Evolutionary conservation across 2,113 vertebrate genomes (phyloP).

Genomic region (Leucoraja erinaceus): DNA sequence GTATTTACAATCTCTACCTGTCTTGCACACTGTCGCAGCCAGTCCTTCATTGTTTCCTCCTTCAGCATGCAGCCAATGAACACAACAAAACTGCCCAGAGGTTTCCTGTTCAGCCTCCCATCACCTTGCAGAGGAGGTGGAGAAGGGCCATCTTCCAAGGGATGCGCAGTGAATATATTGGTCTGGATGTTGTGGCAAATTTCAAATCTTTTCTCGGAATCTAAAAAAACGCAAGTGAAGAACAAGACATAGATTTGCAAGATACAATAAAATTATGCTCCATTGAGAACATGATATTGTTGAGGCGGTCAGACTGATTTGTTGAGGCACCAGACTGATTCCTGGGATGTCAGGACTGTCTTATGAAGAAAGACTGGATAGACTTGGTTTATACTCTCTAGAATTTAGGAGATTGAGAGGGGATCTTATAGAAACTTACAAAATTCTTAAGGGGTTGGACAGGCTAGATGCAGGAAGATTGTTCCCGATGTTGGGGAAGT

Average conservation of each 20-base stretch:
- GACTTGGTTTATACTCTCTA: no score
- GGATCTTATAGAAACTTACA: no score
- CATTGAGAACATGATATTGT: neutral
- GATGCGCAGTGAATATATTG: slow-evolving; percentile 65
- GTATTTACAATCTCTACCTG: slow-evolving; percentile 61
- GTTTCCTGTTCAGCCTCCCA: slow-evolving; percentile 42
- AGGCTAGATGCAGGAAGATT: no score
- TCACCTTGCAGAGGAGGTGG: slow-evolving; percentile 52
- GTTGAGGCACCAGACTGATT: no score
- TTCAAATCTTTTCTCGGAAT: slow-evolving; percentile 70
- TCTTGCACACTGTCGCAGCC: slow-evolving; percentile 82
- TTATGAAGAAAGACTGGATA: no score
- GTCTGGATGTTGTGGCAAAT: slow-evolving; percentile 75
- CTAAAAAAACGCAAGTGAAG: slow-evolving; percentile 51
- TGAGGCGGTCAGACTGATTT: no score
- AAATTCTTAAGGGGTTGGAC: no score
- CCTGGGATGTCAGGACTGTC: no score
- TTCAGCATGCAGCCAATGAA: slow-evolving; percentile 80
- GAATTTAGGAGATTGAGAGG: no score
- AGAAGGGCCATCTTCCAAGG: slow-evolving; percentile 54
- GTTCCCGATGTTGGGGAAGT: no score
- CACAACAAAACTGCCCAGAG: slow-evolving; percentile 68
- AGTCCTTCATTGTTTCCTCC: slow-evolving; percentile 80
- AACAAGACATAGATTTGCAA: neutral
- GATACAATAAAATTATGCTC: neutral